Evolutionary conservation across 1,140 invertebrate species (phyloP).

Genomic region (Bactericera cockerelli): DNA sequence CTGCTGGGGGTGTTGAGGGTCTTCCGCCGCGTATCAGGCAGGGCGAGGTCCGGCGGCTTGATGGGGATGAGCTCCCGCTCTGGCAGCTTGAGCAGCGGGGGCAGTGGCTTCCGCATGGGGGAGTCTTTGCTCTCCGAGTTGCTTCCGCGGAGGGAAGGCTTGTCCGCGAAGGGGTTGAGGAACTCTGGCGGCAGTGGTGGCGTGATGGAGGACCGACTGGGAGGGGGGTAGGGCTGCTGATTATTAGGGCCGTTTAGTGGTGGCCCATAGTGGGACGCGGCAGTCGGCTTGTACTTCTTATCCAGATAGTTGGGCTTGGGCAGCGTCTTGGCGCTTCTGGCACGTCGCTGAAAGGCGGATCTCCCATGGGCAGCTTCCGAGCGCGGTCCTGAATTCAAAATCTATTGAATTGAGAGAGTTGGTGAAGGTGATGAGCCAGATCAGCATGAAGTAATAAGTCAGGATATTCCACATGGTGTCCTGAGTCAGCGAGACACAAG

Average conservation of each 20-base stretch:
- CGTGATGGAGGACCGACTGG: constrained; percentile 56
- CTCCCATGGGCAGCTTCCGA: too few relatives aligned
- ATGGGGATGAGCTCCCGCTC: constrained; percentile 63
- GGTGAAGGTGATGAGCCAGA: constrained; percentile 10
- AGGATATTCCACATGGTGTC: not conserved
- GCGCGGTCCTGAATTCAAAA: too few relatives aligned
- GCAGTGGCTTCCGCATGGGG: constrained; percentile 28
- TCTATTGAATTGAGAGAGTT: constrained; percentile 15
- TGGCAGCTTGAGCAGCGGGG: constrained; percentile 52
- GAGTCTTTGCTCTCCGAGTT: constrained; percentile 27
- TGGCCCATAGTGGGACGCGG: constrained; percentile 3
- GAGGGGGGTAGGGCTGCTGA: constrained; percentile 58
- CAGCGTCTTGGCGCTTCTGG: not conserved
- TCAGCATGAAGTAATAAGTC: not conserved
- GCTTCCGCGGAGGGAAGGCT: constrained; percentile 57
- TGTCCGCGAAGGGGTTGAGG: constrained; percentile 64
- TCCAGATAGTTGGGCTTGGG: not conserved
- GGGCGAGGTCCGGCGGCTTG: constrained; percentile 41
- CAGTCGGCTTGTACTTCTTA: not conserved
- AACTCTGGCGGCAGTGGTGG: constrained; percentile 61
- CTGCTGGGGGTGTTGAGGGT: constrained; percentile 47
- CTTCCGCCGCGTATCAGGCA: constrained; percentile 41
- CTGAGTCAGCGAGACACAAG: not conserved
- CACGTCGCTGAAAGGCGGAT: not conserved
- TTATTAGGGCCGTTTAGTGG: constrained; percentile 17